Evolutionary conservation across 1,140 invertebrate species (phyloP).

Genomic region (Heterodera carotae): DNA sequence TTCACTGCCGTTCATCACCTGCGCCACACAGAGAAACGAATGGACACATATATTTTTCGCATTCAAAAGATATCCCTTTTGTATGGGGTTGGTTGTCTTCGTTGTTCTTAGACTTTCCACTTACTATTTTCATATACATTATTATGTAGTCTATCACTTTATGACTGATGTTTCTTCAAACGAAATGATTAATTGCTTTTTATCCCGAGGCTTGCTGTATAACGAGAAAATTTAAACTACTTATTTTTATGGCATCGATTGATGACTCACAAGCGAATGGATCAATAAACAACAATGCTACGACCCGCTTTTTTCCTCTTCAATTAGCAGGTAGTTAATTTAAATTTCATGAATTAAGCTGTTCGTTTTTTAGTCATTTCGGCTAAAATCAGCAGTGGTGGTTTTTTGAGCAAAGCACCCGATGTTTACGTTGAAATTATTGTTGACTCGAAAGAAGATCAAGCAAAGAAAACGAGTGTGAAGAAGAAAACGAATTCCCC

Average conservation of each 20-base stretch:
- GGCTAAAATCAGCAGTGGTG: constrained; percentile 41
- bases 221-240: not conserved
- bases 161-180: not conserved
- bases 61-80: no score
- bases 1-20: not conserved
- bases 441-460: constrained; percentile 36
- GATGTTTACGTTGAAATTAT: constrained; percentile 55
- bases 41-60: not conserved
- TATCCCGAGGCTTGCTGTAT: not conserved
- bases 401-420: constrained; percentile 45
- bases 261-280: constrained; percentile 25
- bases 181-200: not conserved
- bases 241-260: constrained; percentile 29
- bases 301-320: constrained; percentile 26
- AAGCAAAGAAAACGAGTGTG: constrained; percentile 42
- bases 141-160: no score
- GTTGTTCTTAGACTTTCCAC: not conserved
- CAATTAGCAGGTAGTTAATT: constrained; percentile 42
- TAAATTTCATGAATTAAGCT: not conserved
- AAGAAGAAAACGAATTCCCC: constrained; percentile 59
- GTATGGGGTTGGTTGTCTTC: no score
- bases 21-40: not conserved
- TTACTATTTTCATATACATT: not conserved
- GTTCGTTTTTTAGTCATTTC: constrained; percentile 35
- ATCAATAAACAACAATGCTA: constrained; percentile 14